Evolutionary conservation across 2,113 vertebrate genomes (phyloP).

Genomic region (Limnothrissa miodon): DNA sequence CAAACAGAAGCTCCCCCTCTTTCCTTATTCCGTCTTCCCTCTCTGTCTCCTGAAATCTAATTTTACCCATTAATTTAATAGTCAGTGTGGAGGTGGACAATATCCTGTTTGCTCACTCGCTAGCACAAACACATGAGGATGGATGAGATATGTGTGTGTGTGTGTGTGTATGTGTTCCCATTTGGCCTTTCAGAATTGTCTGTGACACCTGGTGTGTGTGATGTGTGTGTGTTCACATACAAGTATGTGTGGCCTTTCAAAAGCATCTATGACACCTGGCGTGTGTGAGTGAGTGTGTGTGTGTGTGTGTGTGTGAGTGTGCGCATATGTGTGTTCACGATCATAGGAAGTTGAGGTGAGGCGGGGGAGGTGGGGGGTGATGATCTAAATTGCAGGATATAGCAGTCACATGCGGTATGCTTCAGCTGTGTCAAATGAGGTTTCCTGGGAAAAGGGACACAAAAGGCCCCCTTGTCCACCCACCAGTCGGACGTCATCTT

Average conservation of each 20-base stretch:
- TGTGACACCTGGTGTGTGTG: background rate
- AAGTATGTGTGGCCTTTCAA: background rate
- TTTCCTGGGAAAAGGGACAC: conserved; percentile 33
- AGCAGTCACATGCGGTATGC: conserved; percentile 36
- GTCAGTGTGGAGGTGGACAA: conserved; percentile 18
- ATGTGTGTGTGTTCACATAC: background rate
- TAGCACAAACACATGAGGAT: background rate
- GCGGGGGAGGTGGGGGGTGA: background rate
- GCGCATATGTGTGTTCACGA: background rate
- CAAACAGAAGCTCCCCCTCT: background rate
- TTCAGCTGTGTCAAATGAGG: conserved; percentile 26
- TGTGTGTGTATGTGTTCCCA: conserved; percentile 19
- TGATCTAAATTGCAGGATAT: conserved; percentile 23
- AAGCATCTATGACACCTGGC: background rate
- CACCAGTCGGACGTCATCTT: background rate
- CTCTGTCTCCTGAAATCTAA: conserved; percentile 21
- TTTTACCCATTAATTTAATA: conserved; percentile 28
- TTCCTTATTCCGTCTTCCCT: background rate
- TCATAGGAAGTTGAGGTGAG: conserved; percentile 7
- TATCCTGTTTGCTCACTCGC: conserved; percentile 26
- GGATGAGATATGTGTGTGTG: background rate
- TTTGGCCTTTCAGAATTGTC: no score
- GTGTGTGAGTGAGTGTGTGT: conserved; percentile 15
- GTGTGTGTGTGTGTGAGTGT: background rate
- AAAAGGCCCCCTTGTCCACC: conserved; percentile 38